Percentiles rank a stretch among this genome's conserved stretches.
Evolutionary conservation across 2,888 invertebrate species (phyloP).

Genomic region (Volucella bombylans): DNA sequence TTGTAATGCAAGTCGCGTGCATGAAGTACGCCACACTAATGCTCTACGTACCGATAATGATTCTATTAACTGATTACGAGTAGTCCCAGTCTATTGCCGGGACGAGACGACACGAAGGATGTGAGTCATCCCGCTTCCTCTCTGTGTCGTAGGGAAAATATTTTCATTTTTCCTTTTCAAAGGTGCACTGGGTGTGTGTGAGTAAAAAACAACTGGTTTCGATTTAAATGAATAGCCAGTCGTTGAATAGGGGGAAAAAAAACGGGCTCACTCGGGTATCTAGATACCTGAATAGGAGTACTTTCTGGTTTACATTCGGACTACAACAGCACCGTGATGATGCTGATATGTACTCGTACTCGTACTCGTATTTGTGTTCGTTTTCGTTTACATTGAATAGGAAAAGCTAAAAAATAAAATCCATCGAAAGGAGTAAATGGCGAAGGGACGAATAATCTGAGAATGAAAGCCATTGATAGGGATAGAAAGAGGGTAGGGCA

Average conservation of each 20-base stretch:
- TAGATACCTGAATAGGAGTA: slow-evolving; percentile 42
- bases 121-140: not conserved
- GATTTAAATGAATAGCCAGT: slow-evolving; percentile 69
- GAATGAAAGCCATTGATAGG: not conserved
- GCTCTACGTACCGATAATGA: slow-evolving; percentile 65
- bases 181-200: not conserved
- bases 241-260: slow-evolving; percentile 59
- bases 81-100: slow-evolving; percentile 40
- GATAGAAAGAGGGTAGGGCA: not conserved
- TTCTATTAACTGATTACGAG: slow-evolving; percentile 73
- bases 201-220: slow-evolving; percentile 33
- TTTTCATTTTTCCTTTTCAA: slow-evolving; percentile 26
- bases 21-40: slow-evolving; percentile 62
- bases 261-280: slow-evolving; percentile 50
- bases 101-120: slow-evolving; percentile 20
- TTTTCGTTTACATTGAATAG: slow-evolving; percentile 65
- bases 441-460: slow-evolving; percentile 36
- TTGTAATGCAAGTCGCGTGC: slow-evolving; percentile 71
- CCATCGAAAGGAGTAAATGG: not conserved
- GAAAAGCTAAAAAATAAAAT: slow-evolving; percentile 2
- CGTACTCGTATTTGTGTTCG: no score
- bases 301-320: slow-evolving; percentile 53
- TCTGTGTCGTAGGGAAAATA: slow-evolving; percentile 17
- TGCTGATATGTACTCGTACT: slow-evolving; percentile 68
- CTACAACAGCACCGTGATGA: slow-evolving; percentile 39